Base-by-base conservation (phyloP, 2,888 invertebrate species). In the Sarcophaga rosellei region DNA sequence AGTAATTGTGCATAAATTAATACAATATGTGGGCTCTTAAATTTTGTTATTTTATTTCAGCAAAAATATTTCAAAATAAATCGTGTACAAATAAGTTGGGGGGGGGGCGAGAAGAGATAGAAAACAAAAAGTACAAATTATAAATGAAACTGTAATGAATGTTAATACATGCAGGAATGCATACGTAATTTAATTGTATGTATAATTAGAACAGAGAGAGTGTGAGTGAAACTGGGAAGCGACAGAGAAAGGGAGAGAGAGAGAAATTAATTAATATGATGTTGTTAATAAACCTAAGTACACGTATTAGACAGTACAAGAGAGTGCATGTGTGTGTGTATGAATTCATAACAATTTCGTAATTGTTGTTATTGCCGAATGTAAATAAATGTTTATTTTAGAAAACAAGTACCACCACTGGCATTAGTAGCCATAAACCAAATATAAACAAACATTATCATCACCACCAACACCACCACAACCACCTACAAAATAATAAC, bases 371-470 rank as follows among this genome's bases (percentile, higher is more conserved):
- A 73, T 83, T 83, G 77, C 74, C 77, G 77, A 70, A 45, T 81
- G 78, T 74, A 78, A 74, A 73, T 74, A 83, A 86, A 86, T 86
- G 69, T 84, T 81, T 84, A 84, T 84, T 84, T 77, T 76, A 44
- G 47, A 76, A 62, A 80, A 73, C 68, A 21, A 76, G 17, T 15
- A 53, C 53, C 12, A 53, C 53, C 12, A 65, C 53, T 53, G 53
- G 53, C 21, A 57, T 17, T 63, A 69, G 6, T 63, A 62, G 25
- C 25, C 45, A 68, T 11, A 53, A 69, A 47, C 21, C 61, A 44
- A 68, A 45, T 25, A 20, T 17, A 45, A 45, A 23, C n/a, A 10
- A 21, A 53, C 23, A 23, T 57, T 11, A 47, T 15, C 17, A 53
- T 5, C 17, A 5, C 53, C 17, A 3, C 53, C 5, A 53, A 15